Evolutionary conservation across 2,888 invertebrate genomes (phyloP), one percentile per base, ranked within the genome.

Genomic region (Pemphredon lugubris): DNA sequence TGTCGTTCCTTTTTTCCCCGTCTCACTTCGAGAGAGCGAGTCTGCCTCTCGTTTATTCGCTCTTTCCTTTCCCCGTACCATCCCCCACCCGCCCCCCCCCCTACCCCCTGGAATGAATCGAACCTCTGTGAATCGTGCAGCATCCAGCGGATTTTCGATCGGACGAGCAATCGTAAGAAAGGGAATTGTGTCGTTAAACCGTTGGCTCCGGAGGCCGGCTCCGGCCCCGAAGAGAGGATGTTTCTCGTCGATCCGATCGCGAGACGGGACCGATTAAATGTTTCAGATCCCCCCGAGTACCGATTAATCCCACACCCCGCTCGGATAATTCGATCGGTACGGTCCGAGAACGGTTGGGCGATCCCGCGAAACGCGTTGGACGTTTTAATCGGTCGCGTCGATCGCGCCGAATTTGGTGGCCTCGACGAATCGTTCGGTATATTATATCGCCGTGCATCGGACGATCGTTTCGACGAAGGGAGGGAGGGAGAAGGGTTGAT

Each of bases 91-190:
- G n/a, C n/a, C n/a, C n/a, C n/a, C 26, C 4, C 7, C 7, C 26
- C 26, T 3, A 26, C 26, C 57, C 50, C 64, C 51, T 59, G 23
- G 65, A 75, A 86, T 86, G 84, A 86, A 86, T 86, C 83, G 77
- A 81, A 74, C 70, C 83, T 74, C 84, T 85, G 82, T 86, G 65
- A 51, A 73, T 72, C 67, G 66, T 47, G 26, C 75, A 42, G 63
- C 61, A 18, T 44, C 40, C 61, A 53, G 61, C 61, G 70, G 75
- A 84, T 79, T 83, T 84, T 79, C 82, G 81, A 82, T 83, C 75
- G 76, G 73, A 61, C 63, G 50, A 75, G 60, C 67, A 40, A 34
- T 57, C 32, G 13, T 32, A 13, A 6, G 6, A 54, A 40, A 70
- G 58, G 54, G 47, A 75, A 70, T 61, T 47, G 70, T 54, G 44